Percentiles rank a stretch among this genome's conserved stretches.
phyloP scores from a whole-genome alignment of 2,113 vertebrate genomes.

The Cercocebus atys region DNA sequence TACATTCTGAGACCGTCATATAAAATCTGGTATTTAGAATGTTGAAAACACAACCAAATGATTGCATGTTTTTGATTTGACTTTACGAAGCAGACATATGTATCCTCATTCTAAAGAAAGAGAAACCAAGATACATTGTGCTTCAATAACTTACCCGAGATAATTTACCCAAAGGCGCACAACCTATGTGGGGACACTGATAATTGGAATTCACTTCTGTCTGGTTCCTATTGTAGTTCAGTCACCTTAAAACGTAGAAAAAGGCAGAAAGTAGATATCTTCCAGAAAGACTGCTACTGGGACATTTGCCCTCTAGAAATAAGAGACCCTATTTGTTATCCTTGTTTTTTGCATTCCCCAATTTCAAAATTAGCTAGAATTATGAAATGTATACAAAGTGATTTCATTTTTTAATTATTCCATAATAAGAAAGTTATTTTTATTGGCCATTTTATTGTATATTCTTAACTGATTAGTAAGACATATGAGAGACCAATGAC shows the following conservation, averaged over 20 bases:
- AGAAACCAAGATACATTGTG: not conserved
- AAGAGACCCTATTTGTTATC: not conserved
- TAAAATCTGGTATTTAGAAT: not conserved
- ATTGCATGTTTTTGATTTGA: not conserved
- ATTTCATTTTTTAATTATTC: not conserved
- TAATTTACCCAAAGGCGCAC: not conserved
- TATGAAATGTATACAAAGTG: not conserved
- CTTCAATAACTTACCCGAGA: not conserved
- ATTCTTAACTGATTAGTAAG: not conserved
- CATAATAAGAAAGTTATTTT: no score
- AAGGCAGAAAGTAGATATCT: not conserved
- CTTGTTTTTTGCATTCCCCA: not conserved
- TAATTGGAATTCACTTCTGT: not conserved
- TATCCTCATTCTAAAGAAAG: not conserved
- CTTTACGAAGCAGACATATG: not conserved
- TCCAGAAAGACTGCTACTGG: not conserved
- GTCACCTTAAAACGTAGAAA: not conserved
- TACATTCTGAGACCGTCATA: not conserved
- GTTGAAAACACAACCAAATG: not conserved
- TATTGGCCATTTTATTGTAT: not conserved
- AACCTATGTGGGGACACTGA: rapidly evolving
- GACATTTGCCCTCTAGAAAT: not conserved
- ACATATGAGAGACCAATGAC: not conserved
- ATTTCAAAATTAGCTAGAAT: not conserved
- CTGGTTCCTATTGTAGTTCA: not conserved